A percentile compares a stretch with the other conserved stretches of the same genome.
phyloP scores from a whole-genome alignment of 2,113 vertebrate species.

The Salvator merianae region DNA sequence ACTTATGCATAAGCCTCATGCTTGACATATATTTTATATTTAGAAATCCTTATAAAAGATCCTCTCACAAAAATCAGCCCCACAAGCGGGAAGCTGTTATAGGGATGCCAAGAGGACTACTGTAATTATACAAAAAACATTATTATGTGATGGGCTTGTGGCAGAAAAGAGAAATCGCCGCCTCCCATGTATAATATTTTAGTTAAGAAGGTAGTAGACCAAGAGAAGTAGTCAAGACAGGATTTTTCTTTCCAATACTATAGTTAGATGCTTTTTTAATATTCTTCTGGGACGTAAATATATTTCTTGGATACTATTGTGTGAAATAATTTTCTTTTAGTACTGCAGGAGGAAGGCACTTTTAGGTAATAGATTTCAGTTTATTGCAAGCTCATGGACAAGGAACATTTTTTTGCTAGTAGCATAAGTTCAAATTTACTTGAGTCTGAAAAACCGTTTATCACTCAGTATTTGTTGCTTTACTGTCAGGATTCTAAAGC shows the following conservation, averaged over 20 bases:
- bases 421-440: neutral
- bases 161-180: neutral
- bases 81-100: neutral
- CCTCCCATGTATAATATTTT: neutral
- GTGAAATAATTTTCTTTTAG: neutral
- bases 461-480: neutral
- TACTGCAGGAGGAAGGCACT: neutral
- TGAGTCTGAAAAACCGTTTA: neutral
- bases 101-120: too few species aligned
- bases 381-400: neutral
- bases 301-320: neutral
- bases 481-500: neutral
- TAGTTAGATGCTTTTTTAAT: neutral
- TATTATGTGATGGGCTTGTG: neutral
- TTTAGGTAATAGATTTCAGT: conserved; percentile 9
- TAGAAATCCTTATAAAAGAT: neutral
- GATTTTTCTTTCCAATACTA: neutral
- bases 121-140: neutral
- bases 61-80: neutral
- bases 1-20: neutral
- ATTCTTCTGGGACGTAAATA: neutral
- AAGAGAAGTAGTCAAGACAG: too few species aligned
- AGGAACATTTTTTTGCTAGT: neutral
- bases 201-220: too few species aligned
- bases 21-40: neutral